Conservation (phyloP, 2,888 invertebrate species). For the Parasteatoda lunata region DNA sequence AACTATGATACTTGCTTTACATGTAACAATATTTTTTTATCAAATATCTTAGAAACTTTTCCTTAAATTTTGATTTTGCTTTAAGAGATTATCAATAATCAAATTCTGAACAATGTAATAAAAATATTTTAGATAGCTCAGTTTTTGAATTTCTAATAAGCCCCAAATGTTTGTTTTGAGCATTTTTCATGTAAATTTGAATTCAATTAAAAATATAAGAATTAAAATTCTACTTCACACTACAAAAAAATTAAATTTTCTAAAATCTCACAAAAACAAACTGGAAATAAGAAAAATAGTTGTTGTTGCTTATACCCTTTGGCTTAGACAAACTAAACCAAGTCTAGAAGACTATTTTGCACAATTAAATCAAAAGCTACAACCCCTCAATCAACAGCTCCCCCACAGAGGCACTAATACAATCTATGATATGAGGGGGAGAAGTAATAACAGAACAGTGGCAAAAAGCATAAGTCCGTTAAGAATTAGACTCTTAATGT, state of each 20-base stretch:
- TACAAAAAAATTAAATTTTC: too few relatives aligned
- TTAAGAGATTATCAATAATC: background rate
- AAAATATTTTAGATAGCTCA: background rate
- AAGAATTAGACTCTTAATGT: background rate
- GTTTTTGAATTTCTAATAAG: too few relatives aligned
- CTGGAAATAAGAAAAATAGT: background rate
- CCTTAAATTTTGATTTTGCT: background rate
- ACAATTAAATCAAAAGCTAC: background rate
- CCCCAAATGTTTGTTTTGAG: too few relatives aligned
- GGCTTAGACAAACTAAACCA: background rate
- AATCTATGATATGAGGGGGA: background rate
- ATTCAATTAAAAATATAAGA: too few relatives aligned
- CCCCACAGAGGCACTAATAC: conserved; percentile 1
- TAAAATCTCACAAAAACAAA: too few relatives aligned
- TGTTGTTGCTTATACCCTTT: background rate
- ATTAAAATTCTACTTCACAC: too few relatives aligned
- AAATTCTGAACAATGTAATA: background rate
- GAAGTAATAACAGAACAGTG: background rate
- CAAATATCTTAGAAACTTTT: background rate
- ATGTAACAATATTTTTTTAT: background rate
- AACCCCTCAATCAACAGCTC: background rate
- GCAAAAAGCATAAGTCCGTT: background rate
- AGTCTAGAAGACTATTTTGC: background rate
- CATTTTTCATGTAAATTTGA: too few relatives aligned
- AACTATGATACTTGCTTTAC: background rate